These are phyloP conservation scores for Isotomurus palustris DNA, from an alignment of 2,888 invertebrate species.

Conservation along the genomic window DNA sequence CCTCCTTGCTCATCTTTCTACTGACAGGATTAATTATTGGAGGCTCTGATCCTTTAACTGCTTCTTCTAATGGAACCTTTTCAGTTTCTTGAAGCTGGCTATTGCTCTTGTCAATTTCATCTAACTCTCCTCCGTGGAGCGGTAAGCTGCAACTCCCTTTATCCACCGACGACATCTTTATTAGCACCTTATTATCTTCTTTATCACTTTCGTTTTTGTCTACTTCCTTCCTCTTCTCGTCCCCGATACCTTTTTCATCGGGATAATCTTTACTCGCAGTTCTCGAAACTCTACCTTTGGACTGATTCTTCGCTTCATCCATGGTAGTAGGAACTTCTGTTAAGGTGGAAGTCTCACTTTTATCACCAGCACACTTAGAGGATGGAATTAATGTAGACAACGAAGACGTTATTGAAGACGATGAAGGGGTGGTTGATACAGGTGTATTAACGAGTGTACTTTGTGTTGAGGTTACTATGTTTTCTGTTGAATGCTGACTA, in stretches of 20 bases:
- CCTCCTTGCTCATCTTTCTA: conserved; percentile 53
- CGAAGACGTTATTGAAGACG: conserved; percentile 9
- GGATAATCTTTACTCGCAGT: background rate
- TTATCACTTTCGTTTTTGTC: conserved; percentile 9
- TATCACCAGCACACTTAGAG: conserved; percentile 1
- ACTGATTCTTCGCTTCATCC: background rate
- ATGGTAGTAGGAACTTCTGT: background rate
- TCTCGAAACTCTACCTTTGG: background rate
- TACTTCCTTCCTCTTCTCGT: conserved; percentile 12
- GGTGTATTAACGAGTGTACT: no score
- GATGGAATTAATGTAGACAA: conserved; percentile 14
- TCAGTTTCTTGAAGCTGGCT: no score
- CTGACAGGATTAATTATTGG: no score
- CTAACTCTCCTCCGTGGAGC: no score
- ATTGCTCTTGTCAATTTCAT: no score
- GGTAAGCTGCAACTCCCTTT: no score
- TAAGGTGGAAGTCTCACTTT: conserved; percentile 6
- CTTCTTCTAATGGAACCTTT: no score
- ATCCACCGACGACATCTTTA: no score
- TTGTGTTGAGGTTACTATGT: background rate
- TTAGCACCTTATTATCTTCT: no score
- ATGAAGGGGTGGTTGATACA: background rate
- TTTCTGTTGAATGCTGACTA: no score
- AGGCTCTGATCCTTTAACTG: no score
- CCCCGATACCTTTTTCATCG: background rate